Percentiles rank a stretch among this genome's conserved stretches.
Conservation (phyloP, 2,113 vertebrate species). For the Equus quagga region DNA sequence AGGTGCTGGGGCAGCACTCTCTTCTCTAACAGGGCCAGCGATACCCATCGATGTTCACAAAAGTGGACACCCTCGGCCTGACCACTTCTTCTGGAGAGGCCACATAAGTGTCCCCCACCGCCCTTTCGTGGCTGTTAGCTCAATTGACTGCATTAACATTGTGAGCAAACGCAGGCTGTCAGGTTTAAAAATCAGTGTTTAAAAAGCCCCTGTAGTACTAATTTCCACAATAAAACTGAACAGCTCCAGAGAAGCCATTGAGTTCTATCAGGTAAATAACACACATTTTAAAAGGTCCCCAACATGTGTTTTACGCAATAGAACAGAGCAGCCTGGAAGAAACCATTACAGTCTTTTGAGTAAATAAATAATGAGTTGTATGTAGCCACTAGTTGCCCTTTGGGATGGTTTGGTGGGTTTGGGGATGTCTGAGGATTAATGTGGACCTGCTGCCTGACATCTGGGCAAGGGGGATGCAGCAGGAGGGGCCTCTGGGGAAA, state of each 20-base stretch:
- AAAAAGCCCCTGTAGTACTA: constrained; percentile 7
- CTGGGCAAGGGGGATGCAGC: neutral
- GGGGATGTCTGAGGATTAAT: neutral
- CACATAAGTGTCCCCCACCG: neutral
- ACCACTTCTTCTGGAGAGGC: neutral
- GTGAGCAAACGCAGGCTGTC: constrained; percentile 33
- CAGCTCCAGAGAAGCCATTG: constrained; percentile 73
- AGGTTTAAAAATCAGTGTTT: constrained; percentile 55
- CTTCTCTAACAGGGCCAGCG: accelerated
- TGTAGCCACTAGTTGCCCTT: constrained; percentile 73
- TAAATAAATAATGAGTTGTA: constrained; percentile 64
- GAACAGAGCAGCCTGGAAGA: constrained; percentile 55
- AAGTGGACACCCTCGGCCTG: neutral
- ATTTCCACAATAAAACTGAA: constrained; percentile 77
- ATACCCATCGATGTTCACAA: neutral
- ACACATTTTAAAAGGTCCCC: constrained; percentile 74
- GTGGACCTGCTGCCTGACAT: neutral
- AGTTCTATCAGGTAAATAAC: constrained; percentile 82
- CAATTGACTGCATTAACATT: constrained; percentile 31
- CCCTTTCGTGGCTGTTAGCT: constrained; percentile 55
- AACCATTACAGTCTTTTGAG: constrained; percentile 55
- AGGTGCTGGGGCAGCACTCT: neutral
- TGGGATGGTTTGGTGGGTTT: constrained; percentile 66
- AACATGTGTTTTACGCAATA: constrained; percentile 67
- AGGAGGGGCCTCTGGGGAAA: neutral